Percentiles rank a stretch among this genome's conserved stretches.
These are phyloP conservation scores for Eupithecia tripunctaria DNA, from an alignment of 2,888 invertebrate genomes.

Conservation along the genomic window DNA sequence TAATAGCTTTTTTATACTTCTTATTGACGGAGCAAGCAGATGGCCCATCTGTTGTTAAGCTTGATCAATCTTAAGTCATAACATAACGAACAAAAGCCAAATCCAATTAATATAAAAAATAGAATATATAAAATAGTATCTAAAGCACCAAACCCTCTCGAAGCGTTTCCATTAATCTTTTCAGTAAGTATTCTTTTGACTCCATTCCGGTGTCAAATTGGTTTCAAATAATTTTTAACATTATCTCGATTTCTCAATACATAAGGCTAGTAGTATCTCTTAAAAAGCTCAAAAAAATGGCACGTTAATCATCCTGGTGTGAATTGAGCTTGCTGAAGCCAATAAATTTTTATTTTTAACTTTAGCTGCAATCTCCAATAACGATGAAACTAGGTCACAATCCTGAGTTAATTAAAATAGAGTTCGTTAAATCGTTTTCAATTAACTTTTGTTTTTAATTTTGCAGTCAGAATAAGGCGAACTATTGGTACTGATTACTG, in stretches of 20 bases:
- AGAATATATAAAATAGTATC: too few species aligned
- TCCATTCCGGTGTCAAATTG: neutral
- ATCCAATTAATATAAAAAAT: neutral
- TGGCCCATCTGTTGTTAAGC: too few species aligned
- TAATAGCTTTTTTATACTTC: too few species aligned
- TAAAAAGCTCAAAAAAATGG: too few species aligned
- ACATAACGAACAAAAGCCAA: too few species aligned
- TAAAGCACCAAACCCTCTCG: neutral
- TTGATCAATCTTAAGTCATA: too few species aligned
- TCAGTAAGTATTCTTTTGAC: neutral
- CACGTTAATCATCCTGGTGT: neutral
- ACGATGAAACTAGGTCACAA: conserved; percentile 9
- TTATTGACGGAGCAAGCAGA: too few species aligned
- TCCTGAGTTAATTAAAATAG: neutral
- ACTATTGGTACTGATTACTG: neutral
- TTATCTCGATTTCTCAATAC: neutral
- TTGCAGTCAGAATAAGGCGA: neutral
- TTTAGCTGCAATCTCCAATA: conserved; percentile 13
- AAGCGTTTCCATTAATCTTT: neutral
- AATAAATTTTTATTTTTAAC: conserved; percentile 5
- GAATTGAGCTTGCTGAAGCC: neutral
- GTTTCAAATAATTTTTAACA: neutral
- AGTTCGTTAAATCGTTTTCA: neutral
- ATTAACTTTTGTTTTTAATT: neutral
- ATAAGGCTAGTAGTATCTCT: too few species aligned